Evolutionary conservation across 92 coral and sea anemone genomes (phyloP).

Genomic region (Epizoanthus fatuus): DNA sequence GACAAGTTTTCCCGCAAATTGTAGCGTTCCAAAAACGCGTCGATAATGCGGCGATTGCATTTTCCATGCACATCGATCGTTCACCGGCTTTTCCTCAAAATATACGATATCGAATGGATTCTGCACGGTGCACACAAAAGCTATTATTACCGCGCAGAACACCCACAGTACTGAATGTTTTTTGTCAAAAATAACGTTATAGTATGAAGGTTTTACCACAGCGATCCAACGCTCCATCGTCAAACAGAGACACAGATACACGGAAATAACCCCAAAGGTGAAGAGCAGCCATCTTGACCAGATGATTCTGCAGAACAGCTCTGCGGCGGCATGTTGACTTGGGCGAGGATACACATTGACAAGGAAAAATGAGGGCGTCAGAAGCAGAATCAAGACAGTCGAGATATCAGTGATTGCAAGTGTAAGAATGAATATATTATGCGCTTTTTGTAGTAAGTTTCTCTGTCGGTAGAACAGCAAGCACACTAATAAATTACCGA

Average conservation of each 20-base stretch:
- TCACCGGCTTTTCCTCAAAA: not conserved
- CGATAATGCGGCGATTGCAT: constrained; percentile 5
- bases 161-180: constrained; percentile 41
- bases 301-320: constrained; percentile 45
- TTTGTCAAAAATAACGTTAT: constrained; percentile 43
- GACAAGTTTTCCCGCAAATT: constrained; percentile 50
- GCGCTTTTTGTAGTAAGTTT: constrained; percentile 17
- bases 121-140: constrained; percentile 41
- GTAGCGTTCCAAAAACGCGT: constrained; percentile 54
- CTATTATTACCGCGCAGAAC: constrained; percentile 13
- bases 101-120: constrained; percentile 46
- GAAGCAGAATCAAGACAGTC: constrained; percentile 1
- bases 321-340: constrained; percentile 10
- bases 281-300: constrained; percentile 74
- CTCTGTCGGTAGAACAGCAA: constrained; percentile 29
- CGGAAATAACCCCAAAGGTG: constrained; percentile 39
- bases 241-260: constrained; percentile 54
- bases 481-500: constrained; percentile 25
- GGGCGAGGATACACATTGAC: constrained; percentile 31
- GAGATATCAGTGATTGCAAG: constrained; percentile 36
- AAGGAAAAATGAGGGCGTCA: constrained; percentile 32
- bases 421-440: constrained; percentile 42
- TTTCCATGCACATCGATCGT: constrained; percentile 42
- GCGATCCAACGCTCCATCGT: constrained; percentile 72
- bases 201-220: constrained; percentile 53